Conservation (phyloP, 2,888 invertebrate genomes). For the Parelbella ahira region DNA sequence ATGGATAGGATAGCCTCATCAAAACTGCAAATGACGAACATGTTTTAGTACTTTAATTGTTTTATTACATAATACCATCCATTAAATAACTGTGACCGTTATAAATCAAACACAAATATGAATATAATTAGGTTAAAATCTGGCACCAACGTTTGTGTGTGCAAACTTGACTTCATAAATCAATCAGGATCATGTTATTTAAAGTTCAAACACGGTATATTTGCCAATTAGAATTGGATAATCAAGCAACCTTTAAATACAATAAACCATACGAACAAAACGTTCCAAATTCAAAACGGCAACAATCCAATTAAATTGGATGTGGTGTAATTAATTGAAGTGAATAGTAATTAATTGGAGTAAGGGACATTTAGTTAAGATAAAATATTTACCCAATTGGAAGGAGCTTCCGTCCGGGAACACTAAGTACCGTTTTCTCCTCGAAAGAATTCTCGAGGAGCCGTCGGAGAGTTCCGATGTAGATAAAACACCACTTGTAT, state of each 20-base stretch:
- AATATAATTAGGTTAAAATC: too few species aligned
- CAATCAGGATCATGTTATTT: too few species aligned
- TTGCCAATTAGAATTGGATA: neutral
- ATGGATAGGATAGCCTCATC: too few species aligned
- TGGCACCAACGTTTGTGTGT: too few species aligned
- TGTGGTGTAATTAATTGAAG: conserved; percentile 22
- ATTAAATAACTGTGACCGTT: too few species aligned
- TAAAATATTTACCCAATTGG: conserved; percentile 70
- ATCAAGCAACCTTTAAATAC: conserved; percentile 2
- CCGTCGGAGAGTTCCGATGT: conserved; percentile 9
- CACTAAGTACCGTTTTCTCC: conserved; percentile 75
- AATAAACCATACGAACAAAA: conserved; percentile 1
- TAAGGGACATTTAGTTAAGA: conserved; percentile 21
- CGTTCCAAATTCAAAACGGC: conserved; percentile 12
- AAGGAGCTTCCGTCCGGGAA: conserved; percentile 82
- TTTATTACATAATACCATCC: too few species aligned
- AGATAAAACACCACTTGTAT: conserved; percentile 18
- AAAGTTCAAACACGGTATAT: too few species aligned
- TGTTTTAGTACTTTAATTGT: too few species aligned
- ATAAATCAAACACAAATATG: too few species aligned
- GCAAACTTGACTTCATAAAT: too few species aligned
- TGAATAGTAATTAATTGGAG: conserved; percentile 24
- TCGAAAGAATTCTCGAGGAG: conserved; percentile 49
- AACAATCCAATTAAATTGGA: conserved; percentile 19
- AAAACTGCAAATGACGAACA: too few species aligned